Evolutionary conservation across 2,113 vertebrate species (phyloP), one percentile per base, ranked within the genome.

Genomic region (Ursus arctos): DNA sequence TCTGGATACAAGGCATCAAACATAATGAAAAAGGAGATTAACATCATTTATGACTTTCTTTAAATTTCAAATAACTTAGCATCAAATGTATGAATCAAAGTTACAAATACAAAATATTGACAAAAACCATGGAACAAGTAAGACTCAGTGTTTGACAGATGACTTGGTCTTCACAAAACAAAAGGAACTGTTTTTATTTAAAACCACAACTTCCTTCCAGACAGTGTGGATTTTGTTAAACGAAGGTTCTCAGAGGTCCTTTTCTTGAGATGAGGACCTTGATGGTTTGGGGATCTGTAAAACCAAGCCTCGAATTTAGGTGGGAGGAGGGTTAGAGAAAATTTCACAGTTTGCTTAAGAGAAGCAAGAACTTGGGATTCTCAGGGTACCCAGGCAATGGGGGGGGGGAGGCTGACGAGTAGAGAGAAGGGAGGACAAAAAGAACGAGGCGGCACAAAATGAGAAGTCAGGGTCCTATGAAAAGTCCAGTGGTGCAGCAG

Each of bases 181-280:
- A 31, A 51, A 80, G 55, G 14, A 94, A 28, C 53, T 33, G 21
- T 36, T 83, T 55, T 19, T 72, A 74, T 63, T 86, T 91, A 43
- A 82, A 93, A 77, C 22, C 22, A 59, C 59, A 89, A 40, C 43
- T 86, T 94, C 47, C 28, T 67, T 92, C 55, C 81, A 33, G 76
- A 91, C 79, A 76, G 63, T 7, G 26, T n/a, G 8, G 28, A 21
- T 81, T 51, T 63, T 55, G 40, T 53, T 69, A 57, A 71, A 92
- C 16, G 11, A 84, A 74, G n/a, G 1, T 49, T 88, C 65, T 55
- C 77, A 65, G 33, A 65, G 22, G 65, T 55, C 11, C 55, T 51
- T 96, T 92, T 67, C 36, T 49, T 74, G 87, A 84, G 33, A 26
- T 74, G 19, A 94, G 79, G 63, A 76, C 5, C 43, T 95, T 93